Evolutionary conservation across 2,113 vertebrate species (phyloP), one percentile per base, ranked within the genome.

Genomic region (Pimephales promelas): DNA sequence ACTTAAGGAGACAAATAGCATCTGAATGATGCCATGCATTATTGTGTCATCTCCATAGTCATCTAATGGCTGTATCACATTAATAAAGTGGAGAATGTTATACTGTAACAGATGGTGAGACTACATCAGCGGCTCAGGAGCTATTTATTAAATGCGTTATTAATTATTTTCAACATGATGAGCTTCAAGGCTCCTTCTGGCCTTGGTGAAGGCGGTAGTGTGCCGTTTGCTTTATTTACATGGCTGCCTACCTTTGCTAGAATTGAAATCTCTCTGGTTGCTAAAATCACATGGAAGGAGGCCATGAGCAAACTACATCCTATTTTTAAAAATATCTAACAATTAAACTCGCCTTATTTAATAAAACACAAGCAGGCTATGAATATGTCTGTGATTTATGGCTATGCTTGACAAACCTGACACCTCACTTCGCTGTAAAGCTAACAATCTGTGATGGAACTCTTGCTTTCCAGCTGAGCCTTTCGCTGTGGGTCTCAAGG

Each of bases 101-200:
- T 88, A 90, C 88, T 85, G 87, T 82, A 93, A 91, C 94, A 95
- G 93, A 95, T 94, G 94, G 93, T 86, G 91, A 90, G 91, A 90
- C 92, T 91, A 85, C 92, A 90, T 92, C 57, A 86, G 89, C 77
- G 90, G 92, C 92, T 92, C 93, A 92, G 91, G 90, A 94, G 93
- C 91, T 91, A 93, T 95, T 94, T 94, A 94, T 94, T 94, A 94
- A 94, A 94, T 92, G 90, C 80, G 91, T 93, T 94, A 94, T 94
- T 94, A 94, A 94, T 94, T 93, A 94, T 93, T 93, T 94, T 93
- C 88, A 92, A 92, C 92, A 93, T 90, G 89, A 93, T 91, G 90
- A 92, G 92, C 91, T 92, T 91, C 85, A 89, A 86, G 87, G 89
- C 91, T 90, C 91, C 90, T 91, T 92, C 90, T 93, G 92, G 87